Conservation (phyloP, 2,113 vertebrate genomes). For the Xyrauchen texanus region DNA sequence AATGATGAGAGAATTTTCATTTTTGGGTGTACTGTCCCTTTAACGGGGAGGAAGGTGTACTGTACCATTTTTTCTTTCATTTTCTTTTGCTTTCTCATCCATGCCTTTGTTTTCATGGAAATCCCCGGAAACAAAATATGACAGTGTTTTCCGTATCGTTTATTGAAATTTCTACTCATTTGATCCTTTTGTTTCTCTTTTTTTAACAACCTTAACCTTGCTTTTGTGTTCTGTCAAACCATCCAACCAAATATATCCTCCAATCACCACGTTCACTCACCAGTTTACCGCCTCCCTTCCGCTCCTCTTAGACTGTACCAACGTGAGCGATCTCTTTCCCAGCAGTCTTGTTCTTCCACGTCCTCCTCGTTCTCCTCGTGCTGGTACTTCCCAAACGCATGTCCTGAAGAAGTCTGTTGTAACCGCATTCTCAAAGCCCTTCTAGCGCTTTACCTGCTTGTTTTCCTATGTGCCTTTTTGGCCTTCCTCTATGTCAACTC, state of each 20-base stretch:
- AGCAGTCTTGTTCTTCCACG: slow-evolving; percentile 60
- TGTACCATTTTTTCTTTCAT: no score
- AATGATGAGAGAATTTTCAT: no score
- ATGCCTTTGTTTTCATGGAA: slow-evolving; percentile 34
- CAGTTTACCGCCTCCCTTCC: slow-evolving; percentile 20
- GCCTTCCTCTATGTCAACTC: slow-evolving; percentile 77
- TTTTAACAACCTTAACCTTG: slow-evolving; percentile 5
- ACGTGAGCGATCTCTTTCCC: slow-evolving; percentile 62
- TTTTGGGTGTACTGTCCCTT: no score
- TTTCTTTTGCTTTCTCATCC: not conserved
- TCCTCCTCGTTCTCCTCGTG: slow-evolving; percentile 65
- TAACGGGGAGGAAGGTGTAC: no score
- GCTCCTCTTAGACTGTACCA: slow-evolving; percentile 62
- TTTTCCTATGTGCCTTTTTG: slow-evolving; percentile 75
- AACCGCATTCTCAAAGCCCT: slow-evolving; percentile 72
- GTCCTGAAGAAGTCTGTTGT: slow-evolving; percentile 75
- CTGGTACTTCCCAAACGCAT: slow-evolving; percentile 69
- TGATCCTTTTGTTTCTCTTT: slow-evolving; percentile 20
- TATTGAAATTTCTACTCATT: slow-evolving; percentile 21
- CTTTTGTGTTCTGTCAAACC: not conserved
- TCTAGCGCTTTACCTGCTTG: slow-evolving; percentile 71
- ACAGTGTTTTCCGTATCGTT: slow-evolving; percentile 38
- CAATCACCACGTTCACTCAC: slow-evolving; percentile 30
- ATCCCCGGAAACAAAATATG: slow-evolving; percentile 21
- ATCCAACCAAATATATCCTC: not conserved